Evolutionary conservation across 2,797 vertebrate genomes (phyloP), one percentile per base, ranked within the genome.

Genomic region (Oreortyx pictus): DNA sequence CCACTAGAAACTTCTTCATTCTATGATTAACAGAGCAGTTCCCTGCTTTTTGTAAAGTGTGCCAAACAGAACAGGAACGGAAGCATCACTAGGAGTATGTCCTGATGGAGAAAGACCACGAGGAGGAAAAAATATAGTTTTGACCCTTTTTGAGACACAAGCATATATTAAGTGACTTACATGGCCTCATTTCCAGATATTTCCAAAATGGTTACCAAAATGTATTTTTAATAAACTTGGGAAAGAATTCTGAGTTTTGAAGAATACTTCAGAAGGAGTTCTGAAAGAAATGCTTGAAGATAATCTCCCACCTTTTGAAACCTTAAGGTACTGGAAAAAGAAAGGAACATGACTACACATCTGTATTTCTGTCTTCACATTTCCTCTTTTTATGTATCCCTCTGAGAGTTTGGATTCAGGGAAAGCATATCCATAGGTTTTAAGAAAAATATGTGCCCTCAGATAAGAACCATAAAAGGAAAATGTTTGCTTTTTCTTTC

Each of bases 181-280:
- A 39, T 5, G 35, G 27, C 0, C 12, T 60, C 2, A 6, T 7
- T 84, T 86, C 10, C 7, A 79, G 68, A 49, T 68, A 49, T 70
- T 75, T 73, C 3, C 9, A 1, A 0, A 73, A 39, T 39, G 0
- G 56, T 71, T 72, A n/a, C 2, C 22, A 52, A 43, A 72, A 10
- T 16, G 6, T 11, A 18, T 49, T 64, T 49, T 50, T 29, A 65
- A 19, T 54, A 47, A 59, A 49, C 7, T 3, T 27, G 56, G 14
- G 8, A n/a, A 70, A 61, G 12, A 43, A 41, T 22, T 29, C 3
- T 57, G 18, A 57, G n/a, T 22, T 33, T n/a, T 57, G n/a, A 57
- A 33, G 52, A 54, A 18, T 56, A 19, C 18, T 56, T 56, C 54
- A 56, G 54, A 56, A 56, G 19, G n/a, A 33, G n/a, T 33, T 68